Evolutionary conservation across 2,797 vertebrate genomes (phyloP), one percentile per base, ranked within the genome.

Genomic region (Synanceia verrucosa): DNA sequence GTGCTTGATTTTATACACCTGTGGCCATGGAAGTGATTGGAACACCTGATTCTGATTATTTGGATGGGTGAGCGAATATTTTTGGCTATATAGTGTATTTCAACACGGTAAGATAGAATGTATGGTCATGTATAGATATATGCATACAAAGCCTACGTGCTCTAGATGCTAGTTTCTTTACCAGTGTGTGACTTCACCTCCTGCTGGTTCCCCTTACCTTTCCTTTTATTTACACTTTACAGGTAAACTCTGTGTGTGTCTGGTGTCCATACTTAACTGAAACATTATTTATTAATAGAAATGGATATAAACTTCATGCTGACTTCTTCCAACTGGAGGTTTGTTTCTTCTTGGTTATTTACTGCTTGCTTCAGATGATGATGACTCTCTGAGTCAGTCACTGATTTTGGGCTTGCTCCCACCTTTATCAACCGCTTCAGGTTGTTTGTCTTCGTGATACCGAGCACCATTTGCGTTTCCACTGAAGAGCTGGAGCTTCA

Each of bases 391-490:
- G 31, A 26, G 16, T 78, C 56, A 73, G 13, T n/a, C 16, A 8
- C 29, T 24, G 0, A 29, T 64, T 11, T 70, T 46, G 41, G 23
- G 12, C 41, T 34, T 23, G 14, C 33, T 56, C 9, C 34, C 12
- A 9, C 9, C 23, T 44, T 65, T 43, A 11, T 63, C 34, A 34
- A 56, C 81, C 48, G 86, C 84, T 82, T 26, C 85, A 98, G 97
- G 95, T 97, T 70, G 91, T 97, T 70, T 70, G 88, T 79, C 94
- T 97, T 16, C 91, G 94, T 74, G 96, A 97, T 82, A 73, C 80
- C 4, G 92, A 95, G 84, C 81, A 37, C 24, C 92, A 82, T 78
- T 86, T 96, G 73, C 91, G 89, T 66, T 80, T 96, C 77, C 90
- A 86, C 29, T 95, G 86, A 96, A 83, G 96, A 97, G 82, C 82